Percentiles rank a stretch among this genome's conserved stretches.
These are phyloP conservation scores for Aphyosemion australe DNA, from an alignment of 2,113 vertebrate genomes.

Conservation along the genomic window DNA sequence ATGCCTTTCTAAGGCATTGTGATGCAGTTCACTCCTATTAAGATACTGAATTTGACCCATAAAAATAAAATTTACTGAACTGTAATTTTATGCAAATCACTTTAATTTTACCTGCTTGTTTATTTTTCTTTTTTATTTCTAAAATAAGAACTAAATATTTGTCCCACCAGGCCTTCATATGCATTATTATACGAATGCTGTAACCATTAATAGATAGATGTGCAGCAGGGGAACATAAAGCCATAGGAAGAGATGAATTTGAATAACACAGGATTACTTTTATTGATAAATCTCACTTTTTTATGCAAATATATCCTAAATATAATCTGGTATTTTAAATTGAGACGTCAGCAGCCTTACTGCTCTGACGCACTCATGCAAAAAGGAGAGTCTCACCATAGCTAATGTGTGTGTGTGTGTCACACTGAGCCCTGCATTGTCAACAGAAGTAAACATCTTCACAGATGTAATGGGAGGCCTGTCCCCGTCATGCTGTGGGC, in stretches of 20 bases:
- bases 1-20: not conserved
- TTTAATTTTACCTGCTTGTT: no score
- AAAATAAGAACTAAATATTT: no score
- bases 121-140: no score
- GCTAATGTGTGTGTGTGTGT: constrained; percentile 5
- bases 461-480: constrained; percentile 32
- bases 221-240: not conserved
- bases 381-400: not conserved
- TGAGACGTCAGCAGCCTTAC: not conserved
- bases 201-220: not conserved
- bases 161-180: not conserved
- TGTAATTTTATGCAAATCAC: no score
- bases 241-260: no score
- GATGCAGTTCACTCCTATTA: not conserved
- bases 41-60: not conserved
- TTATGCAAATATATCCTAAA: not conserved
- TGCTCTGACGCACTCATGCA: not conserved
- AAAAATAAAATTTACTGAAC: no score
- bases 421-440: constrained; percentile 25
- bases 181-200: not conserved
- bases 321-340: not conserved
- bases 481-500: constrained; percentile 37
- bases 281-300: not conserved
- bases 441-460: constrained; percentile 41
- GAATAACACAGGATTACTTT: not conserved